phyloP scores from a whole-genome alignment of 2,797 vertebrate species.

The Lacerta viridis region DNA sequence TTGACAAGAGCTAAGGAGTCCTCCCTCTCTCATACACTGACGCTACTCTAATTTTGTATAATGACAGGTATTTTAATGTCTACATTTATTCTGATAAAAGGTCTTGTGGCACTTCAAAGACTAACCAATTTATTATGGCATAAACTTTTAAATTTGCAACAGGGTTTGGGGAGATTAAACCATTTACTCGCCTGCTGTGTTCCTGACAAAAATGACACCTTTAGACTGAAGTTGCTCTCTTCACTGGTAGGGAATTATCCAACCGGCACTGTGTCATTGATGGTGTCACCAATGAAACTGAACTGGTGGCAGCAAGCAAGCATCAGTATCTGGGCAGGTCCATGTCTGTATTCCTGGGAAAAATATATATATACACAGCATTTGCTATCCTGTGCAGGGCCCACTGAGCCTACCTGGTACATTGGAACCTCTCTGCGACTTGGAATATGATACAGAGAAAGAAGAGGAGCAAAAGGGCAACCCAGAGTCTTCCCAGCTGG shows the following conservation, averaged over 20 bases:
- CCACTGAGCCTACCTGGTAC: slow-evolving; percentile 74
- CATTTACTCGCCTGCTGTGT: background rate
- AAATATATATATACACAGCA: background rate
- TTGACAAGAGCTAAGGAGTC: too few species aligned
- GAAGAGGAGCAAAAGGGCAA: slow-evolving; percentile 77
- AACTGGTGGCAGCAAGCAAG: background rate
- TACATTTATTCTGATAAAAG: too few species aligned
- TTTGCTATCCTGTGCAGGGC: background rate
- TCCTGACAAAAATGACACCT: background rate
- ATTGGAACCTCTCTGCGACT: slow-evolving; percentile 76
- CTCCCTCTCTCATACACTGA: too few species aligned
- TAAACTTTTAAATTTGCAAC: background rate
- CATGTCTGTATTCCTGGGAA: too few species aligned
- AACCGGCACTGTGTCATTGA: too few species aligned
- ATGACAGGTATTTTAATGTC: too few species aligned
- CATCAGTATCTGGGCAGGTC: background rate
- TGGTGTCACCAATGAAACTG: background rate
- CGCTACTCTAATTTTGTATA: too few species aligned
- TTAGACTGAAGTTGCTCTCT: background rate
- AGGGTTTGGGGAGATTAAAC: background rate
- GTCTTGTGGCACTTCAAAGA: too few species aligned
- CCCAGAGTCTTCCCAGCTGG: slow-evolving; percentile 77
- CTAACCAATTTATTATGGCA: too few species aligned
- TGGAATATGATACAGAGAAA: slow-evolving; percentile 80
- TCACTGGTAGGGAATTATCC: background rate